Evolutionary conservation across 2,113 vertebrate species (phyloP).

Genomic region (Pachycephala philippinensis): DNA sequence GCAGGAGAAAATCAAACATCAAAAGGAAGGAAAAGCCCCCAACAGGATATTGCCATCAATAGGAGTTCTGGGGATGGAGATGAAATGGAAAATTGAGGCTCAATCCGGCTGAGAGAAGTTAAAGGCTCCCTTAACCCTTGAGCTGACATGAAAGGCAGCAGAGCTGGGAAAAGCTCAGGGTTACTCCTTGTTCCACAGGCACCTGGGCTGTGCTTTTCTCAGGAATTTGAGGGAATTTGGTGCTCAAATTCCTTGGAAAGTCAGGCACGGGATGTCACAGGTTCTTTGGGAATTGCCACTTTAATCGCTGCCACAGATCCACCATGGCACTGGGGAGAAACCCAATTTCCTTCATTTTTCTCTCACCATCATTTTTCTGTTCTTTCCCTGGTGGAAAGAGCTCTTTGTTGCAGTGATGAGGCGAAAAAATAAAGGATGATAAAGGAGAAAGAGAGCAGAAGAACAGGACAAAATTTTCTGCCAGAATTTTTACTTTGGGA

Average conservation of each 20-base stretch:
- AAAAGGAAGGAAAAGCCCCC: not conserved
- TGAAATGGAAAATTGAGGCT: constrained; percentile 14
- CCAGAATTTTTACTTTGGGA: not conserved
- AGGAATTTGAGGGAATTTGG: not conserved
- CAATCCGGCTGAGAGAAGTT: not conserved
- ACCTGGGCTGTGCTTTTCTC: not conserved
- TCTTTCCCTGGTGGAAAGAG: not conserved
- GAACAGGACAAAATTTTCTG: not conserved
- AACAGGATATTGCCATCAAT: constrained; percentile 54
- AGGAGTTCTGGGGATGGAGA: constrained; percentile 15
- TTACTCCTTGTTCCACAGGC: not conserved
- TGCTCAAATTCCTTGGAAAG: not conserved
- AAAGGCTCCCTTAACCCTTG: not conserved
- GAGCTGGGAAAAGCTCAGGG: not conserved
- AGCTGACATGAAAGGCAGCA: not conserved
- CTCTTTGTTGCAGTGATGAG: not conserved
- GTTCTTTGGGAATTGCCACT: not conserved
- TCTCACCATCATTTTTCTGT: not conserved
- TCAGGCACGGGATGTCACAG: fast-evolving
- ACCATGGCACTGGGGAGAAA: not conserved
- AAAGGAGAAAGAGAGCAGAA: not conserved
- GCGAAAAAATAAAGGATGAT: not conserved
- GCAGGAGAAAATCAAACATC: constrained; percentile 54
- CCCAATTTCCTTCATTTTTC: not conserved
- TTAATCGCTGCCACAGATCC: not conserved